A percentile compares a stretch with the other conserved stretches of the same genome.
Evolutionary conservation across 1,140 invertebrate species (phyloP).

Genomic region (Acromyrmex echinatior): DNA sequence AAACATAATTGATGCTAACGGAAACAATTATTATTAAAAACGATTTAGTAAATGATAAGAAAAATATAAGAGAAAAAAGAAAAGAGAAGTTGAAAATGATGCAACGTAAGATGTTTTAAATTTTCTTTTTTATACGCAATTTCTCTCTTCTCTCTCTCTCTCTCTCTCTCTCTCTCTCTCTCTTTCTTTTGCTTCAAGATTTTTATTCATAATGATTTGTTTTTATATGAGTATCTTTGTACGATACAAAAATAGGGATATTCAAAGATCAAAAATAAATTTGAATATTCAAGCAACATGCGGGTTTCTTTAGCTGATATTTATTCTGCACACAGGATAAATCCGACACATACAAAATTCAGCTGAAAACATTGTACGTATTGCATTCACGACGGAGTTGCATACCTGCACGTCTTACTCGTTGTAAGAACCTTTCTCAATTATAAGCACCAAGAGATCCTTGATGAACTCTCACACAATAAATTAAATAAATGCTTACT

Average conservation of each 20-base stretch:
- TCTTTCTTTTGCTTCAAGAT: neutral
- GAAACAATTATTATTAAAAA: constrained; percentile 7
- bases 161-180: neutral
- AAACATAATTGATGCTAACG: neutral
- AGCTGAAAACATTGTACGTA: neutral
- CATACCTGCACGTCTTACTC: constrained; percentile 13
- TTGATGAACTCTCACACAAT: neutral
- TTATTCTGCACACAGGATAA: neutral
- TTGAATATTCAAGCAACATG: constrained; percentile 9
- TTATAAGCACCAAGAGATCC: neutral
- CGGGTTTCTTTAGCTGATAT: neutral
- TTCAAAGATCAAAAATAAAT: constrained; percentile 2
- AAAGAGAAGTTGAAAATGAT: neutral
- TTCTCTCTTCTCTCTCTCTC: neutral
- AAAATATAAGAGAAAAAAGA: neutral
- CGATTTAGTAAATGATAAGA: neutral
- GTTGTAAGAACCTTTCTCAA: constrained; percentile 21
- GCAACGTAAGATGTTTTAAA: neutral
- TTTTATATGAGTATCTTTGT: neutral
- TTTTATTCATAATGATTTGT: neutral
- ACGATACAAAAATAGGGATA: neutral
- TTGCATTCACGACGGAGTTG: neutral
- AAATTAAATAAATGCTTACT: neutral
- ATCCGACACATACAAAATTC: neutral
- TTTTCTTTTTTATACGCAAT: neutral